Percentiles rank a stretch among this genome's conserved stretches.
These are phyloP conservation scores for Lamprotornis superbus DNA, from an alignment of 2,113 vertebrate species.

Conservation along the genomic window DNA sequence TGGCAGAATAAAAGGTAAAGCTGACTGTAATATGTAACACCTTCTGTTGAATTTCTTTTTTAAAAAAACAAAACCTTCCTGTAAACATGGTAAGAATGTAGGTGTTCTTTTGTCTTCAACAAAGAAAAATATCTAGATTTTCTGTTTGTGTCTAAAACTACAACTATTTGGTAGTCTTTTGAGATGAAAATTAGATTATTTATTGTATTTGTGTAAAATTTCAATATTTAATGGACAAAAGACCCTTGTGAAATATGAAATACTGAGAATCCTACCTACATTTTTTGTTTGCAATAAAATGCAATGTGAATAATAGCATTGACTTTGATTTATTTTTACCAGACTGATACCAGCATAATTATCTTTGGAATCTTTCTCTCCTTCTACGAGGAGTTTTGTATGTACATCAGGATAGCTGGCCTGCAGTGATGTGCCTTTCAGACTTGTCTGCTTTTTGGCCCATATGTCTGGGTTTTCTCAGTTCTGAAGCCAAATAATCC, in stretches of 20 bases:
- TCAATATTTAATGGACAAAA: background rate
- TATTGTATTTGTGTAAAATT: background rate
- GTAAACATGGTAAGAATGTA: background rate
- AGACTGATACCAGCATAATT: background rate
- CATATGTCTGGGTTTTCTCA: background rate
- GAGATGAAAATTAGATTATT: background rate
- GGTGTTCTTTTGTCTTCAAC: background rate
- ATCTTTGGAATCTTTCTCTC: background rate
- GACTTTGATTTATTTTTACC: background rate
- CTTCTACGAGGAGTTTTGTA: background rate
- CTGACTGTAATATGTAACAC: background rate
- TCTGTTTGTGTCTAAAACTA: background rate
- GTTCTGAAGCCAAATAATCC: background rate
- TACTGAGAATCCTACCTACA: background rate
- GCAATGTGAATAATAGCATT: background rate
- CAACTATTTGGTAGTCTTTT: background rate
- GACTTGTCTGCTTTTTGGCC: background rate
- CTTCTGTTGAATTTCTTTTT: background rate
- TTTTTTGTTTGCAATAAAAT: background rate
- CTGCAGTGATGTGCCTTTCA: background rate
- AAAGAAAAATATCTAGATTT: background rate
- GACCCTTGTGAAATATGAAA: background rate
- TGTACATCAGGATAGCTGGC: background rate
- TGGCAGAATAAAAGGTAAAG: background rate
- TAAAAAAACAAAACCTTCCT: background rate